Evolutionary conservation across 2,797 vertebrate genomes (phyloP), one percentile per base, ranked within the genome.

Genomic region (Artibeus jamaicensis): DNA sequence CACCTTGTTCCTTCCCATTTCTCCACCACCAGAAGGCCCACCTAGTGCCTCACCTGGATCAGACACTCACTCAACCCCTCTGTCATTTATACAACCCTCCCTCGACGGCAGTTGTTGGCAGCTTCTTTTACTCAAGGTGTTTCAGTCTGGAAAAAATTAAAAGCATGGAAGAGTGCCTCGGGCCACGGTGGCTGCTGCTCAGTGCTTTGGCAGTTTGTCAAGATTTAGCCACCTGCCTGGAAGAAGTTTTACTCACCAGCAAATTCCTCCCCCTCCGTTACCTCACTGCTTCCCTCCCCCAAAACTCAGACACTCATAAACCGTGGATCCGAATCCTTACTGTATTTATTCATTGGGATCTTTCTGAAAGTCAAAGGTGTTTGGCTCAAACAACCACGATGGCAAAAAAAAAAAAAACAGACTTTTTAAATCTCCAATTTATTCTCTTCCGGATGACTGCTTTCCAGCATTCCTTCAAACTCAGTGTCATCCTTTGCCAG

Each of bases 141-240:
- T 87, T 67, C 91, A 93, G 77, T 93, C 85, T 96, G 96, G 90
- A 96, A 96, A 97, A 95, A 95, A 95, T 95, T 84, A 91, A 86
- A 97, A 91, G 76, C 46, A 32, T 92, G 86, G 95, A 96, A 93
- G 37, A 50, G 7, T 62, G 91, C 76, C 97, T 95, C 92, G 86
- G 94, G 79, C 76, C 74, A 74, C 3, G 6, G 89, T 65, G 92
- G 77, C 62, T 96, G 93, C 93, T 95, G 32, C 82, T 96, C 95
- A 95, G 88, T 53, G 34, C 44, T 89, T 94, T 98, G 97, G 96
- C 95, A 95, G 96, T 88, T 76, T 83, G 81, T 96, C 95, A 96
- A 95, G 50, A 42, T 68, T 96, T 91, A 93, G 76, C 96, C 94
- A 96, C 96, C 97, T 96, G 95, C 93, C 73, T 97, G 50, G 74